Evolutionary conservation across 2,888 invertebrate genomes (phyloP).

Genomic region (Terebella lapidaria): DNA sequence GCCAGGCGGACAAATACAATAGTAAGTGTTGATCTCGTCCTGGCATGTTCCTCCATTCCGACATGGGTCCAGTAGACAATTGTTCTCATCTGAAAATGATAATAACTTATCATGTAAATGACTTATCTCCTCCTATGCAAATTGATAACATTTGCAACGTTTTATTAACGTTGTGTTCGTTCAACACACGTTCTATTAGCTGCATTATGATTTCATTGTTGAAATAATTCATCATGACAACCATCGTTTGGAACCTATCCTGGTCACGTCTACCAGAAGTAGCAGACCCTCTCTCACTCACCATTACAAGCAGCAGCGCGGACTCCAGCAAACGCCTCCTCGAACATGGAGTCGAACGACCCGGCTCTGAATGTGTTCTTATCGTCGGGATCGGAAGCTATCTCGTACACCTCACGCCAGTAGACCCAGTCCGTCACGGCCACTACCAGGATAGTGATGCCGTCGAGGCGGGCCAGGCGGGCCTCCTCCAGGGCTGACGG

Average conservation of each 20-base stretch:
- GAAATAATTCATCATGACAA: no score
- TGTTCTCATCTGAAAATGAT: conserved; percentile 2
- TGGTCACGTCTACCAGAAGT: no score
- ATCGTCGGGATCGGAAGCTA: conserved; percentile 37
- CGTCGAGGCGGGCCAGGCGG: conserved; percentile 8
- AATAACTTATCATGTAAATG: no score
- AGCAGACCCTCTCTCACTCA: no score
- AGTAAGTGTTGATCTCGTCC: conserved; percentile 17
- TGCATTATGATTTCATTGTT: no score
- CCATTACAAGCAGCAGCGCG: conserved; percentile 39
- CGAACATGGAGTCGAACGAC: conserved; percentile 24
- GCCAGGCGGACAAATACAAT: conserved; percentile 19
- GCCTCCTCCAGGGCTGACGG: not conserved
- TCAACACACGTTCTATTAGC: no score
- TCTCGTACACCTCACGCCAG: conserved; percentile 31
- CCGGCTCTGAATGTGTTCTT: conserved; percentile 37
- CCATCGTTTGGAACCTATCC: no score
- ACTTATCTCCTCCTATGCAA: no score
- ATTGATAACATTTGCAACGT: no score
- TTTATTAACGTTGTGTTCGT: no score
- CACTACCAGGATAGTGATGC: conserved; percentile 15
- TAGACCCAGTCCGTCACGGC: conserved; percentile 13
- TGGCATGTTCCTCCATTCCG: conserved; percentile 19
- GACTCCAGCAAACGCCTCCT: no score
- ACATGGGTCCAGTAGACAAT: conserved; percentile 19